phyloP scores from a whole-genome alignment of 2,797 vertebrate species.

The Gymnothorax reevesii region DNA sequence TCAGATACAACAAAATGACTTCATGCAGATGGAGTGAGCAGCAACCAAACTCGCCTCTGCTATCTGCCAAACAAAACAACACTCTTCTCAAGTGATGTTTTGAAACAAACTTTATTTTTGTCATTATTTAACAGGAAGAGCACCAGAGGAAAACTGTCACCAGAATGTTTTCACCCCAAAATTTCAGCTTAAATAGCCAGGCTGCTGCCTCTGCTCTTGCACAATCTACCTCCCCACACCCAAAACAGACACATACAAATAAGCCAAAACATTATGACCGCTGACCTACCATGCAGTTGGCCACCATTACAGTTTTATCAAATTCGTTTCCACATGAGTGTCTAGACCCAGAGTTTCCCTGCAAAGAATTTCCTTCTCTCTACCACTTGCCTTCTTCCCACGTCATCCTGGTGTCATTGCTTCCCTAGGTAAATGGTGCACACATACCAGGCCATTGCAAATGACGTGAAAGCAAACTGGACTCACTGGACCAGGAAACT shows the following conservation, averaged over 20 bases:
- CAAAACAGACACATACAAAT: no score
- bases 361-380: no score
- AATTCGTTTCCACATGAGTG: no score
- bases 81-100: neutral
- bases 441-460: no score
- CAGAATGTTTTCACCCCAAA: neutral
- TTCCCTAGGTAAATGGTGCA: no score
- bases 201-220: neutral
- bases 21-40: neutral
- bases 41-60: neutral
- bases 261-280: neutral
- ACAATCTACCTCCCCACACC: neutral
- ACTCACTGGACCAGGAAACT: no score
- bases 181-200: neutral
- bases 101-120: neutral
- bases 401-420: no score
- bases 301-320: no score
- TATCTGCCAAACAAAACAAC: neutral
- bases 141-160: neutral
- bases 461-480: no score
- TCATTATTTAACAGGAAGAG: neutral
- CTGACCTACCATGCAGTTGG: no score
- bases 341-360: no score
- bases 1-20: neutral
- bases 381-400: no score